Conservation (phyloP, 1,140 invertebrate genomes). For the Drosophila ambigua region DNA sequence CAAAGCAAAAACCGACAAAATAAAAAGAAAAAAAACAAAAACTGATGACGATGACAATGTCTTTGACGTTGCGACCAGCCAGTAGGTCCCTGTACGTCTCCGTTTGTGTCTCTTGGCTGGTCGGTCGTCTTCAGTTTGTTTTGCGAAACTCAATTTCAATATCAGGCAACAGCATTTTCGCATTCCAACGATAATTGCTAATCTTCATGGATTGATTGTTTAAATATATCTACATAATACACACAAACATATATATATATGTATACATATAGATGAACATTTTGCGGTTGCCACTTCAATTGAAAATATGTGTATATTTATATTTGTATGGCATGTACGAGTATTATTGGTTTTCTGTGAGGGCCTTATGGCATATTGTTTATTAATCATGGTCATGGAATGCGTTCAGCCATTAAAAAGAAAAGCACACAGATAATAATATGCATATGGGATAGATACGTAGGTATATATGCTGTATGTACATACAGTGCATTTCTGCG, state of each 20-base stretch:
- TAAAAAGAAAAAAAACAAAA: slow-evolving; percentile 6
- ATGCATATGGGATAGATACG: slow-evolving; percentile 62
- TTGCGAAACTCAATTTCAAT: slow-evolving; percentile 75
- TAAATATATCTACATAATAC: slow-evolving; percentile 40
- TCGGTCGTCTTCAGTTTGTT: slow-evolving; percentile 41
- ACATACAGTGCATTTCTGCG: slow-evolving; percentile 32
- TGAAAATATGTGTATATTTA: slow-evolving; percentile 44
- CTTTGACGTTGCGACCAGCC: slow-evolving; percentile 27
- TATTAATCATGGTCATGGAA: slow-evolving; percentile 79
- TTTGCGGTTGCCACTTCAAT: slow-evolving; percentile 44
- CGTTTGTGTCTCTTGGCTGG: slow-evolving; percentile 4
- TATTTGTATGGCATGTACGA: not conserved
- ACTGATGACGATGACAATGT: slow-evolving; percentile 67
- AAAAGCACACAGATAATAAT: slow-evolving; percentile 62
- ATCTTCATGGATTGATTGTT: slow-evolving; percentile 79
- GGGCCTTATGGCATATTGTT: slow-evolving; percentile 52
- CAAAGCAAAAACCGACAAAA: slow-evolving; percentile 7
- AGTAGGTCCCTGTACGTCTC: not conserved
- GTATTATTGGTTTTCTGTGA: slow-evolving; percentile 61
- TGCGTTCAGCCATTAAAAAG: slow-evolving; percentile 67
- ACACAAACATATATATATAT: slow-evolving; percentile 4
- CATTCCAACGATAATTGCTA: slow-evolving; percentile 80
- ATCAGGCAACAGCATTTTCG: slow-evolving; percentile 77
- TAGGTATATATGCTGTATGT: not conserved
- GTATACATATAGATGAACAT: slow-evolving; percentile 29